Evolutionary conservation across 2,797 vertebrate species (phyloP).

Genomic region (Leptodactylus fallax): DNA sequence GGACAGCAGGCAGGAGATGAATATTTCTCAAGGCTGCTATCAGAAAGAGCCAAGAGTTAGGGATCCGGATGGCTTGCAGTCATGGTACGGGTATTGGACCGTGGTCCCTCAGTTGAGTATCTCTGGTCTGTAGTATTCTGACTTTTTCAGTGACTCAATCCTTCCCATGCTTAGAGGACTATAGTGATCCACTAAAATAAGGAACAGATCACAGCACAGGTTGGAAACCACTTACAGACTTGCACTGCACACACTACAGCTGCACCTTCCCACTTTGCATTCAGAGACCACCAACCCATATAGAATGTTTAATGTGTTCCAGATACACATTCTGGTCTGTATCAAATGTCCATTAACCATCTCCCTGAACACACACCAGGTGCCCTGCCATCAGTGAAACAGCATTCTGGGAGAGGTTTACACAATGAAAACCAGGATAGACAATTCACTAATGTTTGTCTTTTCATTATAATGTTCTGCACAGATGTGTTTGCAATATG

Average conservation of each 20-base stretch:
- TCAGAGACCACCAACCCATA: slow-evolving; percentile 44
- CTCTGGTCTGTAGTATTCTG: too few species aligned
- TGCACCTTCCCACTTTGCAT: not conserved
- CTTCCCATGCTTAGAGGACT: not conserved
- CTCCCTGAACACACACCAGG: slow-evolving; percentile 44
- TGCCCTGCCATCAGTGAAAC: slow-evolving; percentile 35
- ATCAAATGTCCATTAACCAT: slow-evolving; percentile 14
- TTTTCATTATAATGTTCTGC: slow-evolving; percentile 43
- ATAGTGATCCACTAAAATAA: not conserved
- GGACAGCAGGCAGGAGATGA: too few species aligned
- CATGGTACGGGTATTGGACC: too few species aligned
- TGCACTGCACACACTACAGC: not conserved
- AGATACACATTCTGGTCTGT: slow-evolving; percentile 20
- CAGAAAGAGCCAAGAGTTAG: too few species aligned
- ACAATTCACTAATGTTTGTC: slow-evolving; percentile 34
- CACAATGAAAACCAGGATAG: slow-evolving; percentile 36
- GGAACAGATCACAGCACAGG: not conserved
- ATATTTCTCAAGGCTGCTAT: too few species aligned
- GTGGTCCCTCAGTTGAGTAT: too few species aligned
- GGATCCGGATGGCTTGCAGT: too few species aligned
- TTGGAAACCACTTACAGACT: not conserved
- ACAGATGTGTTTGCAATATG: slow-evolving; percentile 47
- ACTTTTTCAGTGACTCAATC: too few species aligned
- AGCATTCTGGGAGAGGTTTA: not conserved
- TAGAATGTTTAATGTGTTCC: slow-evolving; percentile 50